Evolutionary conservation across 2,888 invertebrate species (phyloP).

Genomic region (Nephrotoma flavescens): DNA sequence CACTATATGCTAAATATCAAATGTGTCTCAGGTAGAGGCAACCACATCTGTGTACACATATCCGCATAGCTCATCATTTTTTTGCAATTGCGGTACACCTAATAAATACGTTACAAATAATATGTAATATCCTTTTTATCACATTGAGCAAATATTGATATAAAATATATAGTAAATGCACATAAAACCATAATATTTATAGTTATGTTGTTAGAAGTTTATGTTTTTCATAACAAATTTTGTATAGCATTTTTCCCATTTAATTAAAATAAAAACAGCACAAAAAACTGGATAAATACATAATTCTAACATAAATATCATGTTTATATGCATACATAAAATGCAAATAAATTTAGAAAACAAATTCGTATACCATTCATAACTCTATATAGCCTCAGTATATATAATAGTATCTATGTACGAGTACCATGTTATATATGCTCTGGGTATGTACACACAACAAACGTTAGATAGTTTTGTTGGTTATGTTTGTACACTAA

Average conservation of each 20-base stretch:
- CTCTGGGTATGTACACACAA: no score
- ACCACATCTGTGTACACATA: background rate
- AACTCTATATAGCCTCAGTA: background rate
- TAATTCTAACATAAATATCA: background rate
- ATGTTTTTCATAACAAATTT: background rate
- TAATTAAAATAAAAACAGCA: background rate
- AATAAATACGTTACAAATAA: background rate
- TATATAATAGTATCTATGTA: background rate
- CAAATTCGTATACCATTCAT: background rate
- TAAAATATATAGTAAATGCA: background rate
- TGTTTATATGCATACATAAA: background rate
- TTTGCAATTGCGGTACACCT: background rate
- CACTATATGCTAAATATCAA: background rate
- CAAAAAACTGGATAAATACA: background rate
- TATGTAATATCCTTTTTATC: background rate
- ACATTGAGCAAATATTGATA: background rate
- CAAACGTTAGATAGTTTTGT: background rate
- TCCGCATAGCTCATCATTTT: background rate
- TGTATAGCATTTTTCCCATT: background rate
- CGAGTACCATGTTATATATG: background rate
- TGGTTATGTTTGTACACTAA: background rate
- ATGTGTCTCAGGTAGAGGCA: background rate
- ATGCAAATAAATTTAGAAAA: background rate
- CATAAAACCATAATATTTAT: background rate
- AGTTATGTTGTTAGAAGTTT: background rate